Conservation (phyloP, 2,113 vertebrate genomes). For the Terrapene triunguis region DNA sequence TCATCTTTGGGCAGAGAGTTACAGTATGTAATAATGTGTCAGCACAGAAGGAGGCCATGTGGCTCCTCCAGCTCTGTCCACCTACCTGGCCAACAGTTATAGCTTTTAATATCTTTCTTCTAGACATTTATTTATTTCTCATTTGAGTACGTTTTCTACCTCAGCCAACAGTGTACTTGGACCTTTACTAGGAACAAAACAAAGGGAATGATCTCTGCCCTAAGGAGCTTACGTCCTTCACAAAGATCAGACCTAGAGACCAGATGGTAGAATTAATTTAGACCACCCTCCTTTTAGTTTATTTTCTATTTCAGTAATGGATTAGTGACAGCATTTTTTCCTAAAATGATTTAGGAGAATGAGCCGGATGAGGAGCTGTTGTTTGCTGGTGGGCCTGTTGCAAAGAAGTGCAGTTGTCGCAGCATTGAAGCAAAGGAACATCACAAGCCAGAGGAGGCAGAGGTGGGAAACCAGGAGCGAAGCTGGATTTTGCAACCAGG, state of each 20-base stretch:
- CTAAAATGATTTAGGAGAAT: constrained; percentile 52
- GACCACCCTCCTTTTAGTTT: background rate
- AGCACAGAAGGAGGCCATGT: background rate
- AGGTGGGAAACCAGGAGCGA: background rate
- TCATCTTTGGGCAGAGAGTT: background rate
- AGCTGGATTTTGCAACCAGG: background rate
- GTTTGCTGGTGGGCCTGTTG: background rate
- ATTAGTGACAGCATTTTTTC: constrained; percentile 68
- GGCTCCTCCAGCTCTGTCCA: background rate
- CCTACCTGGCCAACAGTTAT: background rate
- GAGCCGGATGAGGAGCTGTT: background rate
- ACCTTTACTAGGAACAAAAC: background rate
- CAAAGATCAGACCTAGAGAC: constrained; percentile 27
- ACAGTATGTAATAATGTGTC: background rate
- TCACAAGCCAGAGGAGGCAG: background rate
- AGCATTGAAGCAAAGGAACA: background rate
- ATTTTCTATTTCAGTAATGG: constrained; percentile 55
- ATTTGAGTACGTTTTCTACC: background rate
- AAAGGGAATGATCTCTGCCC: background rate
- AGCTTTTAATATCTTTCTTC: background rate
- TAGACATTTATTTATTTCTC: background rate
- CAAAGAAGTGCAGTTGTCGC: background rate
- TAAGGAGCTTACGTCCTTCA: constrained; percentile 19
- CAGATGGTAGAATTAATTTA: background rate
- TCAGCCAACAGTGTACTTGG: background rate